Evolutionary conservation across 2,113 vertebrate species (phyloP).

Genomic region (Thamnaconus septentrionalis): DNA sequence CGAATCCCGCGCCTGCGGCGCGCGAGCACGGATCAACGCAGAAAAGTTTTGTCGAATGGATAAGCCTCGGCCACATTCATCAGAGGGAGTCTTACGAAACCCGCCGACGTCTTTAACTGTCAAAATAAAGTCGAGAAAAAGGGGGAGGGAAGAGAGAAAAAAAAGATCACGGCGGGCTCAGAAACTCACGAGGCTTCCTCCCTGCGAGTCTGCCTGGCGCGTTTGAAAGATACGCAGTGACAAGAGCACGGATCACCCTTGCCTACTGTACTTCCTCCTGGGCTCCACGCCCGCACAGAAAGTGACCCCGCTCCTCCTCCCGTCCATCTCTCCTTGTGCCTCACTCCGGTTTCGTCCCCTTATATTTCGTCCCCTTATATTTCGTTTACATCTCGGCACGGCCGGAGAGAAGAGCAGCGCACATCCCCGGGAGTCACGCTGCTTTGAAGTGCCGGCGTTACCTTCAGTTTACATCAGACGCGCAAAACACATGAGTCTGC

Average conservation of each 20-base stretch:
- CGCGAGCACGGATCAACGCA: constrained; percentile 28
- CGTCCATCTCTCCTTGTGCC: not conserved
- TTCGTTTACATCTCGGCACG: constrained; percentile 32
- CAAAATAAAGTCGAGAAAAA: constrained; percentile 26
- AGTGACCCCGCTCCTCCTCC: constrained; percentile 31
- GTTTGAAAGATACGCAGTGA: constrained; percentile 55
- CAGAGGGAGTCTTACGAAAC: constrained; percentile 39
- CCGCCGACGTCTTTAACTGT: constrained; percentile 23
- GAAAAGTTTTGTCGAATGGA: constrained; percentile 39
- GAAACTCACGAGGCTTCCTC: too few relatives aligned
- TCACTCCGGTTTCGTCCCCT: constrained; percentile 20
- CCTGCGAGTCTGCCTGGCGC: constrained; percentile 2
- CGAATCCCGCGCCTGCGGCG: constrained; percentile 38
- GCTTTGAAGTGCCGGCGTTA: too few relatives aligned
- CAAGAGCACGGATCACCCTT: constrained; percentile 52
- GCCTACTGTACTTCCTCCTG: constrained; percentile 53
- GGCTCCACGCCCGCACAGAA: constrained; percentile 33
- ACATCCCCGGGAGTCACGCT: constrained; percentile 13
- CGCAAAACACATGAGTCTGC: constrained; percentile 19
- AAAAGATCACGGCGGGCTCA: not conserved
- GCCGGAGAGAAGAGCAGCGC: too few relatives aligned
- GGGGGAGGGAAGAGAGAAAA: constrained; percentile 26
- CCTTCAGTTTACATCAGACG: constrained; percentile 35
- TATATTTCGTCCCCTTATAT: constrained; percentile 34
- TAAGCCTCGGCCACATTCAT: constrained; percentile 36